Evolutionary conservation across 1,140 invertebrate species (phyloP).

Genomic region (Monochamus saltuarius): DNA sequence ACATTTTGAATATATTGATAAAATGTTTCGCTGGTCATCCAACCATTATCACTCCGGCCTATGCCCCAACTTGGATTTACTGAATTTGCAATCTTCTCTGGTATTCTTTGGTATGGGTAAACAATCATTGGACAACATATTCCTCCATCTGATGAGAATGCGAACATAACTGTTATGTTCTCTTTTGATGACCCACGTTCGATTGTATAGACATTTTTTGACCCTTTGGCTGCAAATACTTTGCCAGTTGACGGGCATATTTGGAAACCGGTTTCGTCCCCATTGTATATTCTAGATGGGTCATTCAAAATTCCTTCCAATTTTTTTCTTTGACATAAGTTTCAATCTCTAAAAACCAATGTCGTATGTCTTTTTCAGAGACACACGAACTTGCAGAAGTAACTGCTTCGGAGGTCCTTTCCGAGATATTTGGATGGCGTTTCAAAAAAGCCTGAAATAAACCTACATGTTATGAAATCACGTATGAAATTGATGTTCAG

Average conservation of each 20-base stretch:
- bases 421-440: conserved; percentile 38
- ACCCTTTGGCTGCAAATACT: conserved; percentile 24
- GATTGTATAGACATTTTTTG: conserved; percentile 46
- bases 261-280: conserved; percentile 48
- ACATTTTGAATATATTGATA: conserved; percentile 48
- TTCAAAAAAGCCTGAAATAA: conserved; percentile 34
- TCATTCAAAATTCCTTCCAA: conserved; percentile 37
- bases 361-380: conserved; percentile 37
- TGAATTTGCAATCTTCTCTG: conserved; percentile 33
- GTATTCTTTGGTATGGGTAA: conserved; percentile 34
- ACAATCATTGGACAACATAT: conserved; percentile 35
- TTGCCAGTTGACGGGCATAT: conserved; percentile 38
- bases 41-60: conserved; percentile 45
- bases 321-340: conserved; percentile 36
- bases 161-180: conserved; percentile 32
- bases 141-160: conserved; percentile 27
- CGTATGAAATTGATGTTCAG: no score
- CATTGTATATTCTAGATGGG: conserved; percentile 44
- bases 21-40: conserved; percentile 48
- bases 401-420: conserved; percentile 38
- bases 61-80: conserved; percentile 44
- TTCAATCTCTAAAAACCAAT: conserved; percentile 28
- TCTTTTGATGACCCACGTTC: conserved; percentile 31
- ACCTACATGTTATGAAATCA: no score
- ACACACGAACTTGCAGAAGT: conserved; percentile 36